Percentiles rank a stretch among this genome's conserved stretches.
These are phyloP conservation scores for Leucophenga maculata DNA, from an alignment of 2,888 invertebrate genomes.

Conservation along the genomic window DNA sequence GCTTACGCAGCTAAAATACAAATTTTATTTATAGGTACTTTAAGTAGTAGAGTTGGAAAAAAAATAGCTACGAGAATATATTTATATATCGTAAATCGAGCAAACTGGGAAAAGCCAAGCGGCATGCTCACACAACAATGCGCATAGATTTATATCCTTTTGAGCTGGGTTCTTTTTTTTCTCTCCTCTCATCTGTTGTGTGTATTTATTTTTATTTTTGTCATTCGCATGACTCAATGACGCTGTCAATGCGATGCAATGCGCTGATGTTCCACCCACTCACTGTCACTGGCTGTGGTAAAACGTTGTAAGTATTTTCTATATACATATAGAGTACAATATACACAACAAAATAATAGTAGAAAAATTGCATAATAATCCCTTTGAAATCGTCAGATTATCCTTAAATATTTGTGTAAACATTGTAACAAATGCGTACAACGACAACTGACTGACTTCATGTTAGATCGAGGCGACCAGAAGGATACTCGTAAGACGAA, in stretches of 20 bases:
- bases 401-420: constrained; percentile 71
- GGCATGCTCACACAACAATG: constrained; percentile 11
- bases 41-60: constrained; percentile 5
- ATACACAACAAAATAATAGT: constrained; percentile 55
- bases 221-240: constrained; percentile 37
- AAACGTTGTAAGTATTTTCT: not conserved
- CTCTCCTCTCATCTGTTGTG: not conserved
- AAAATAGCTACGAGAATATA: not conserved
- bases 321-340: constrained; percentile 1
- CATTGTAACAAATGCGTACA: constrained; percentile 66
- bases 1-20: constrained; percentile 51
- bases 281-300: not conserved
- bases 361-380: constrained; percentile 71
- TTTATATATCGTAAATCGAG: not conserved
- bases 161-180: constrained; percentile 14
- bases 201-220: not conserved
- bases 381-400: constrained; percentile 70
- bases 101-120: not conserved
- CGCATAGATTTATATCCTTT: not conserved
- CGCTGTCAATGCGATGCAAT: constrained; percentile 21
- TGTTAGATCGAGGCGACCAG: too few relatives aligned
- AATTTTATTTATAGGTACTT: constrained; percentile 29
- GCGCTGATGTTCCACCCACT: not conserved
- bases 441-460: not conserved
- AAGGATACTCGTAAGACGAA: too few relatives aligned